phyloP scores from a whole-genome alignment of 2,888 invertebrate species.

The Rotaria sp. region DNA sequence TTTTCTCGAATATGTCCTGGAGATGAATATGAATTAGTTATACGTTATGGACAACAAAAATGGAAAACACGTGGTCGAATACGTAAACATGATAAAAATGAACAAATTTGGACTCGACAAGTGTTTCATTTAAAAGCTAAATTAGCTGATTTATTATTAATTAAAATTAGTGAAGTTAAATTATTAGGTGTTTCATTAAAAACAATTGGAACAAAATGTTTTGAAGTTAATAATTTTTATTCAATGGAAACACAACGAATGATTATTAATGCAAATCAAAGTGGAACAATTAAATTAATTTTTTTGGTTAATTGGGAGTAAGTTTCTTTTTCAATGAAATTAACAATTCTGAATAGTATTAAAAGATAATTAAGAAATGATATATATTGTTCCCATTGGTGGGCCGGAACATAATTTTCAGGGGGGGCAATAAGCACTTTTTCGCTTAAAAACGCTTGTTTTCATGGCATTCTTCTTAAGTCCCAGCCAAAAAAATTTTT shows the following conservation, averaged over 20 bases:
- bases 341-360: too few relatives aligned
- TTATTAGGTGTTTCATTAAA: constrained; percentile 54
- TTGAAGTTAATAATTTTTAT: constrained; percentile 60
- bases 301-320: constrained; percentile 61
- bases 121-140: constrained; percentile 54
- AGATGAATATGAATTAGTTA: constrained; percentile 60
- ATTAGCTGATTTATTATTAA: constrained; percentile 58
- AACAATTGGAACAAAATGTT: constrained; percentile 60
- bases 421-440: too few relatives aligned
- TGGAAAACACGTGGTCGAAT: constrained; percentile 60
- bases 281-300: constrained; percentile 61
- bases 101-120: constrained; percentile 58
- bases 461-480: too few relatives aligned
- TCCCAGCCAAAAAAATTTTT: too few relatives aligned
- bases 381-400: too few relatives aligned
- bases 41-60: constrained; percentile 60
- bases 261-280: constrained; percentile 61
- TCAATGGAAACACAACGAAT: constrained; percentile 59
- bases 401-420: too few relatives aligned
- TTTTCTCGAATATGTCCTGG: constrained; percentile 61
- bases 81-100: constrained; percentile 53
- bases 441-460: too few relatives aligned
- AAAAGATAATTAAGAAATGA: too few relatives aligned
- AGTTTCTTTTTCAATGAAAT: constrained; percentile 44
- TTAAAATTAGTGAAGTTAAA: constrained; percentile 58